phyloP scores from a whole-genome alignment of 2,113 vertebrate genomes.

The Forbesichthys agassizii region DNA sequence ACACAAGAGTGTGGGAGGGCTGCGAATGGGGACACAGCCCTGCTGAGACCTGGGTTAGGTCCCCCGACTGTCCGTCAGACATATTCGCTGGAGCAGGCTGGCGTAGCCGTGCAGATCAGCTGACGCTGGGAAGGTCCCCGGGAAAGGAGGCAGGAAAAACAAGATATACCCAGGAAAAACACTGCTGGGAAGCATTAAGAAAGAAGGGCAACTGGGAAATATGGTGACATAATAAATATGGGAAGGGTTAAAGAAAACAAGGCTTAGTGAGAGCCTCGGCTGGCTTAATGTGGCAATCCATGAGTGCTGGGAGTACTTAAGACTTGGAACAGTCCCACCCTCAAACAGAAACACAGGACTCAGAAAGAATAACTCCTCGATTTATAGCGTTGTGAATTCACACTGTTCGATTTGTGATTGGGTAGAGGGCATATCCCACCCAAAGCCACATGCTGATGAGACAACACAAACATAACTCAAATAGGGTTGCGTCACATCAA shows the following conservation, averaged over 20 bases:
- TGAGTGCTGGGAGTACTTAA: not conserved
- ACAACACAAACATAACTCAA: constrained; percentile 52
- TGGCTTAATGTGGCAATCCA: not conserved
- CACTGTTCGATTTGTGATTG: constrained; percentile 21
- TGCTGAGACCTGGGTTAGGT: constrained; percentile 45
- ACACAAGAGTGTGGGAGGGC: constrained; percentile 37
- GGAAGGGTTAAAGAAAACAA: not conserved
- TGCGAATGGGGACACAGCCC: constrained; percentile 38
- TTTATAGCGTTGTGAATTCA: constrained; percentile 28
- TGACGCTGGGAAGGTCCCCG: constrained; percentile 35
- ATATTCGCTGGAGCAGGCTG: constrained; percentile 42
- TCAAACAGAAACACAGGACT: constrained; percentile 3
- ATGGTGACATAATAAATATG: constrained; percentile 18
- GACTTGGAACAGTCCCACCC: constrained; percentile 16
- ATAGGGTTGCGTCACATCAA: constrained; percentile 55
- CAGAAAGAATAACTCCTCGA: constrained; percentile 14
- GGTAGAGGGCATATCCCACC: constrained; percentile 28
- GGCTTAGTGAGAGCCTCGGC: not conserved
- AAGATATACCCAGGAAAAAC: constrained; percentile 35
- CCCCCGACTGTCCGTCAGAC: constrained; percentile 56
- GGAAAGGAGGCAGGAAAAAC: constrained; percentile 54
- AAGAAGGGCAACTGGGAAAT: constrained; percentile 36
- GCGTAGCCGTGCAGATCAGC: constrained; percentile 32
- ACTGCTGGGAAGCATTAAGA: constrained; percentile 25
- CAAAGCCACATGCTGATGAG: constrained; percentile 58